These are phyloP conservation scores for Ceriagrion tenellum DNA, from an alignment of 2,888 invertebrate species.

Conservation along the genomic window DNA sequence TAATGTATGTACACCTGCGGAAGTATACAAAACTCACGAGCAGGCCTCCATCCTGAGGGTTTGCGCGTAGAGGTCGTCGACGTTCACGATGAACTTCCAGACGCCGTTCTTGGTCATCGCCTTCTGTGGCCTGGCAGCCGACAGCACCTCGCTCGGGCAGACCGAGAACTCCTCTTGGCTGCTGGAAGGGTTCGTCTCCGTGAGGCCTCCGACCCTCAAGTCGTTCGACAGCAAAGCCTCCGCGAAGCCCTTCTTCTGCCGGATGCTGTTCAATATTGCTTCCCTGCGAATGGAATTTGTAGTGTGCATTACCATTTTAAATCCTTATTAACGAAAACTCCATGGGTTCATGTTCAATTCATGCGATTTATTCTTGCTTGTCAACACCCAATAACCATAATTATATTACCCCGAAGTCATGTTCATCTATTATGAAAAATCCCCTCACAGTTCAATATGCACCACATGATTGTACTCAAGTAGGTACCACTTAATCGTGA, in stretches of 20 bases:
- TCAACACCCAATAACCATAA: too few species aligned
- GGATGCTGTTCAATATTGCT: constrained; percentile 48
- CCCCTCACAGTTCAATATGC: too few species aligned
- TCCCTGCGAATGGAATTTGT: background rate
- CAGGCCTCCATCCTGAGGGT: constrained; percentile 90
- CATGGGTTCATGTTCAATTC: too few species aligned
- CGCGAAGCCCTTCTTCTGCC: constrained; percentile 43
- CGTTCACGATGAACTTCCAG: constrained; percentile 93
- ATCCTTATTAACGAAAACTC: too few species aligned
- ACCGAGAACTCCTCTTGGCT: constrained; percentile 84
- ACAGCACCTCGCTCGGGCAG: constrained; percentile 89
- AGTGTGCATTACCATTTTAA: too few species aligned
- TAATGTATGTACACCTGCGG: constrained; percentile 18
- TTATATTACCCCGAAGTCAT: too few species aligned
- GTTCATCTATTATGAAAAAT: too few species aligned
- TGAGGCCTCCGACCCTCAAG: background rate
- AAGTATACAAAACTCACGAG: constrained; percentile 81
- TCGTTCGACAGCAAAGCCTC: constrained; percentile 41
- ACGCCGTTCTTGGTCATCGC: constrained; percentile 89
- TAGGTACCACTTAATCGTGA: too few species aligned
- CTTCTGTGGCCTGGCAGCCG: constrained; percentile 87
- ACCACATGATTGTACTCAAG: too few species aligned
- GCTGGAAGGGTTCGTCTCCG: constrained; percentile 77
- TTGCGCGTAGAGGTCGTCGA: constrained; percentile 89
- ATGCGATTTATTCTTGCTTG: too few species aligned